A percentile compares a stretch with the other conserved stretches of the same genome.
phyloP scores from a whole-genome alignment of 1,140 invertebrate genomes.

The Homalodisca vitripennis region DNA sequence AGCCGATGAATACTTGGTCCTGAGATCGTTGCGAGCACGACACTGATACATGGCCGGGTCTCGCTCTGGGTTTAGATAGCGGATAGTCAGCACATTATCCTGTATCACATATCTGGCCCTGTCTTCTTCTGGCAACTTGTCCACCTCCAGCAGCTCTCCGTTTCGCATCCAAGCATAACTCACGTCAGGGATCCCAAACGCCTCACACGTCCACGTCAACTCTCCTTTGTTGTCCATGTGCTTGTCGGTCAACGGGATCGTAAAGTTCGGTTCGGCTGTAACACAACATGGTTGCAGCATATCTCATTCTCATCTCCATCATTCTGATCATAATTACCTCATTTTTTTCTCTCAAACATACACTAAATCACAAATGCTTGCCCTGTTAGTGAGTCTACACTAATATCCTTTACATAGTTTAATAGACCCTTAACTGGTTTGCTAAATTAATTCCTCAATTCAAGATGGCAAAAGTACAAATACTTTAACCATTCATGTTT shows the following conservation, averaged over 20 bases:
- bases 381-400: too few species aligned
- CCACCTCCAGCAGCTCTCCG: constrained; percentile 60
- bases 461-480: too few species aligned
- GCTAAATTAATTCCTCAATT: too few species aligned
- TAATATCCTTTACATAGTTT: too few species aligned
- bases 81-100: constrained; percentile 86
- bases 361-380: too few species aligned
- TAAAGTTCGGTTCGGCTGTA: constrained; percentile 86
- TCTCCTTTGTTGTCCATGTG: constrained; percentile 84
- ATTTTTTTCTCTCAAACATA: too few species aligned
- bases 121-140: constrained; percentile 64
- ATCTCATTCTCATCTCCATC: not conserved
- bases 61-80: constrained; percentile 67
- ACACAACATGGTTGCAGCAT: constrained; percentile 31
- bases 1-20: constrained; percentile 81
- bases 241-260: constrained; percentile 84
- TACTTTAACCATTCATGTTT: too few species aligned
- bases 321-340: too few species aligned
- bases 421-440: too few species aligned
- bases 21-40: constrained; percentile 84
- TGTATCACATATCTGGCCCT: constrained; percentile 74
- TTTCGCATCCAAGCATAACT: constrained; percentile 92
- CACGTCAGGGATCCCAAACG: constrained; percentile 92
- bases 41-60: constrained; percentile 98
- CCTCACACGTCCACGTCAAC: constrained; percentile 92